These are phyloP conservation scores for Patiria pectinifera DNA, from an alignment of 53 echinoderm and acorn worm genomes.

Conservation along the genomic window DNA sequence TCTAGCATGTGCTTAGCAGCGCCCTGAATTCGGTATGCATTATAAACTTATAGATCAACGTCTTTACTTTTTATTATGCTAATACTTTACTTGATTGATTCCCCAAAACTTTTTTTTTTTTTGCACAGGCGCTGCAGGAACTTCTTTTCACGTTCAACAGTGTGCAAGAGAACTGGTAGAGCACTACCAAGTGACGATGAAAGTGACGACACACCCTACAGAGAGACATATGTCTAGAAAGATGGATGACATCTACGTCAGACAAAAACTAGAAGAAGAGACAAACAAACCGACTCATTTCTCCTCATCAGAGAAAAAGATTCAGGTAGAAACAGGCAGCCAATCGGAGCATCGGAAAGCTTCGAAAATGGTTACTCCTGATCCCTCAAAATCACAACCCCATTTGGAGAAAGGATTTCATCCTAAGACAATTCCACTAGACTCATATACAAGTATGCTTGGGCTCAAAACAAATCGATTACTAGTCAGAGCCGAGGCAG, in stretches of 20 bases:
- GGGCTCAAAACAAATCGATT: slow-evolving; percentile 8
- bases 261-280: slow-evolving; percentile 3
- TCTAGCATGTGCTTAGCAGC: no score
- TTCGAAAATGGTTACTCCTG: no score
- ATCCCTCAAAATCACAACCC: no score
- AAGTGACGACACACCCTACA: slow-evolving; percentile 3
- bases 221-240: no score
- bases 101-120: no score
- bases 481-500: neutral
- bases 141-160: no score
- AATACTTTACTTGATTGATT: no score
- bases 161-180: no score
- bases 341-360: neutral
- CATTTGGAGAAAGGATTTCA: neutral
- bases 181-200: slow-evolving; percentile 1
- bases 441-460: slow-evolving; percentile 3
- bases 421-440: neutral
- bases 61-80: no score
- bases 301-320: neutral
- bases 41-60: no score
- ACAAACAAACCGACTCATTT: neutral
- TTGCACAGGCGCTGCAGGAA: neutral
- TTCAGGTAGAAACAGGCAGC: neutral
- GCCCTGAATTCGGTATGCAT: no score
- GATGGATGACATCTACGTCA: neutral